These are phyloP conservation scores for Scaptomyza flava DNA, from an alignment of 2,888 invertebrate species.

Conservation along the genomic window DNA sequence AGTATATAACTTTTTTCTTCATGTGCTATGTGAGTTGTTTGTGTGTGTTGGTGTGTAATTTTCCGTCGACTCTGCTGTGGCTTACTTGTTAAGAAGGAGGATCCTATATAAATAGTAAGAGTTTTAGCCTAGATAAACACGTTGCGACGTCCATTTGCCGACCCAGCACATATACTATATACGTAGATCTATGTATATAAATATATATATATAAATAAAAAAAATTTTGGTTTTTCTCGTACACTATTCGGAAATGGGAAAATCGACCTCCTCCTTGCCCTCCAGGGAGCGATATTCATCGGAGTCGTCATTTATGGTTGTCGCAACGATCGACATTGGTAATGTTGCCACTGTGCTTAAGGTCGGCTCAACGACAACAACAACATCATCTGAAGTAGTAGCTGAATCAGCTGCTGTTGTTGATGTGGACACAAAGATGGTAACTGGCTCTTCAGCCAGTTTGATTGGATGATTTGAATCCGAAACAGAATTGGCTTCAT, in stretches of 20 bases:
- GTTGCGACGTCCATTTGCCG: constrained; percentile 7
- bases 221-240: constrained; percentile 36
- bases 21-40: constrained; percentile 40
- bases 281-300: constrained; percentile 85
- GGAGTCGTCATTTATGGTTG: constrained; percentile 81
- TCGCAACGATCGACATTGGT: constrained; percentile 65
- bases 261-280: constrained; percentile 82
- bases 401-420: constrained; percentile 25
- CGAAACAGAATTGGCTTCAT: constrained; percentile 26
- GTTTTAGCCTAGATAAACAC: constrained; percentile 58
- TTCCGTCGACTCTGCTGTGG: constrained; percentile 37
- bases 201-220: constrained; percentile 39
- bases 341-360: constrained; percentile 50
- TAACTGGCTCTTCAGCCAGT: constrained; percentile 37
- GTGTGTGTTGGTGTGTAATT: constrained; percentile 26
- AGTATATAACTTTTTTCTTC: constrained; percentile 62
- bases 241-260: constrained; percentile 80
- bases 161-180: constrained; percentile 14
- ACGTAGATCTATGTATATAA: constrained; percentile 34
- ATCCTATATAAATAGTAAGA: constrained; percentile 61
- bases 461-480: constrained; percentile 34
- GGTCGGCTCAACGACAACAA: constrained; percentile 31
- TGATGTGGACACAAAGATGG: constrained; percentile 43
- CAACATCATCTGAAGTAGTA: constrained; percentile 17
- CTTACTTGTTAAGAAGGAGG: constrained; percentile 22